These are phyloP conservation scores for Stichodactyla helianthus DNA, from an alignment of 64 coral and sea anemone genomes.

Conservation along the genomic window DNA sequence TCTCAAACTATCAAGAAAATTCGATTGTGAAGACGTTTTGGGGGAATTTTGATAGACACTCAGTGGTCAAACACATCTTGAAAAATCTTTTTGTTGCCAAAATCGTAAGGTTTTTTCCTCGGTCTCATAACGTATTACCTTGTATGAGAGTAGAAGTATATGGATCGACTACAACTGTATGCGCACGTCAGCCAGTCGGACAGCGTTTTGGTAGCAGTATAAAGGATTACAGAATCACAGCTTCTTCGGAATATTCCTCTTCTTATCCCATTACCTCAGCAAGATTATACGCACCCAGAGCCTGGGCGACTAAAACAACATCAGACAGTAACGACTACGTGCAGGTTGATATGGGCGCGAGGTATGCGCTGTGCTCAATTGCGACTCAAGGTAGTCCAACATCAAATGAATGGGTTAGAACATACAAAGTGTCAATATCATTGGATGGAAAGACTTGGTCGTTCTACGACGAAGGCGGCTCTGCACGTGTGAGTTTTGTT, in stretches of 20 bases:
- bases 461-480: conserved; percentile 17
- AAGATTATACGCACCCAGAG: not conserved
- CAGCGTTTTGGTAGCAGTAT: not conserved
- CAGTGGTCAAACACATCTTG: not conserved
- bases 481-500: not conserved
- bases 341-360: conserved; percentile 43
- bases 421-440: conserved; percentile 32
- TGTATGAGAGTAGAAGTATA: conserved; percentile 1
- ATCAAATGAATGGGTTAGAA: not conserved
- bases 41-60: conserved; percentile 2
- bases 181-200: not conserved
- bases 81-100: not conserved
- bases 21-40: not conserved
- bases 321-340: conserved; percentile 2
- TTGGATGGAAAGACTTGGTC: not conserved
- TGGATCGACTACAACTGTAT: not conserved
- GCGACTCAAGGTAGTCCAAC: not conserved
- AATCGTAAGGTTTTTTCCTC: not conserved
- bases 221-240: not conserved
- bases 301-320: not conserved
- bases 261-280: not conserved
- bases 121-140: not conserved
- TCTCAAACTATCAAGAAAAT: not conserved
- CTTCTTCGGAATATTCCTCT: not conserved
- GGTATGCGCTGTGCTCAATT: conserved; percentile 25